These are phyloP conservation scores for Leuciscus waleckii DNA, from an alignment of 2,797 vertebrate genomes.

Conservation along the genomic window DNA sequence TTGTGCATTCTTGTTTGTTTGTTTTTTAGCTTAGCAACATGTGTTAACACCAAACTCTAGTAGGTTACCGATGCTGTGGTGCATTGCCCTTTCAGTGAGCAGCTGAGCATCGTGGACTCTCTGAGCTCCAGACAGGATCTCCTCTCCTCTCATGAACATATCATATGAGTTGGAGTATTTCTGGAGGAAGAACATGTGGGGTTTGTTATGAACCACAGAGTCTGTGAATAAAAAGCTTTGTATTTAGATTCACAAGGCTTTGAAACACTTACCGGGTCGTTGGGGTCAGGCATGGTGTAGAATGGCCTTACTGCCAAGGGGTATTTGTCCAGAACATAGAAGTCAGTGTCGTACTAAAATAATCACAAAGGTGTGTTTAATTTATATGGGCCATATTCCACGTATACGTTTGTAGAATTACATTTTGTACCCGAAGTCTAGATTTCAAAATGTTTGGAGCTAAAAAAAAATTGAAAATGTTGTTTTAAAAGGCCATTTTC, in stretches of 20 bases:
- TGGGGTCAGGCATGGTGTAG: constrained; percentile 98
- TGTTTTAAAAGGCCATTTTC: neutral
- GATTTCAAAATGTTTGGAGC: neutral
- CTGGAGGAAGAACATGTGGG: constrained; percentile 69
- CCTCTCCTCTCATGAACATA: constrained; percentile 99
- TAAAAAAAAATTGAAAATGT: neutral
- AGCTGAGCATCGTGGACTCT: constrained; percentile 93
- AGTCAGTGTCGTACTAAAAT: constrained; percentile 95
- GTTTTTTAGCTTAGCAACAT: neutral
- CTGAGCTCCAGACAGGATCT: constrained; percentile 97
- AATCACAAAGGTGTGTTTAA: constrained; percentile 36
- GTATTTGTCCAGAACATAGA: constrained; percentile 98
- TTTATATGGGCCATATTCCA: neutral
- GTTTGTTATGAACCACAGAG: neutral
- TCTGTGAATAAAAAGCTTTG: neutral
- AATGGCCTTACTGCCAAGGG: constrained; percentile 97
- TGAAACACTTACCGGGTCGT: constrained; percentile 84
- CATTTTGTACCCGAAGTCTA: no score
- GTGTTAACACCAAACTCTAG: neutral
- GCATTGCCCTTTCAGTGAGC: constrained; percentile 90
- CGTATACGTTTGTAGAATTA: neutral
- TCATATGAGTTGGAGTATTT: constrained; percentile 98
- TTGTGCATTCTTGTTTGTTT: neutral
- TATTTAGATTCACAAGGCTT: neutral
- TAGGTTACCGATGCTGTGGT: constrained; percentile 90